These are phyloP conservation scores for Microplitis deprimator DNA, from an alignment of 2,888 invertebrate genomes.

Conservation along the genomic window DNA sequence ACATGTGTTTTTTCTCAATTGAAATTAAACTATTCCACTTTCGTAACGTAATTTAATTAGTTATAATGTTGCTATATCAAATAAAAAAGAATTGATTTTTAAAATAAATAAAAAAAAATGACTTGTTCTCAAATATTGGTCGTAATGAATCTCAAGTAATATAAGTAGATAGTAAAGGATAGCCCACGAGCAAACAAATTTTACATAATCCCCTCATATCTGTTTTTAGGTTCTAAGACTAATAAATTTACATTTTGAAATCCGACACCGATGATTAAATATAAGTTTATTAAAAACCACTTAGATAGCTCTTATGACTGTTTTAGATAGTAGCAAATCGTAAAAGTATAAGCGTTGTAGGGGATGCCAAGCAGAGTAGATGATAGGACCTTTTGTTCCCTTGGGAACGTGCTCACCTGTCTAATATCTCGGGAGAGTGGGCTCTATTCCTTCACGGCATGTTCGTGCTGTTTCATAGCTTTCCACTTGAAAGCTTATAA, in stretches of 20 bases:
- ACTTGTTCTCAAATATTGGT: too few relatives aligned
- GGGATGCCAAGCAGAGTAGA: constrained; percentile 56
- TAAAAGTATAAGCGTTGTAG: constrained; percentile 45
- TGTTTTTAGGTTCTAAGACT: background rate
- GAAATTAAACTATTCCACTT: too few relatives aligned
- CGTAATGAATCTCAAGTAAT: too few relatives aligned
- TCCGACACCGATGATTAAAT: constrained; percentile 65
- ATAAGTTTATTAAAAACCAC: constrained; percentile 66
- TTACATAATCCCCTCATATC: constrained; percentile 45
- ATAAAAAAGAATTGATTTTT: too few relatives aligned
- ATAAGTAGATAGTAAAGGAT: too few relatives aligned
- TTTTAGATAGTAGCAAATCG: constrained; percentile 56
- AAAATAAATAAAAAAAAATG: too few relatives aligned
- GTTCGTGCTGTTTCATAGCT: constrained; percentile 31
- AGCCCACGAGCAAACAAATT: constrained; percentile 50
- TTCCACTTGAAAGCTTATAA: constrained; percentile 46
- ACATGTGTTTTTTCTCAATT: too few relatives aligned
- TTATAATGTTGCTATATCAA: too few relatives aligned
- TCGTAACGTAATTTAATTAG: too few relatives aligned
- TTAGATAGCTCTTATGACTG: constrained; percentile 64
- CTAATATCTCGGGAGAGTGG: constrained; percentile 65
- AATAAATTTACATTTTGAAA: constrained; percentile 50
- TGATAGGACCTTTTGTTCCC: constrained; percentile 68
- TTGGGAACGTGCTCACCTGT: constrained; percentile 68
- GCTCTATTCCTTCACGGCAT: constrained; percentile 25